phyloP scores from a whole-genome alignment of 2,797 vertebrate species.

The Austrolebias charrua region DNA sequence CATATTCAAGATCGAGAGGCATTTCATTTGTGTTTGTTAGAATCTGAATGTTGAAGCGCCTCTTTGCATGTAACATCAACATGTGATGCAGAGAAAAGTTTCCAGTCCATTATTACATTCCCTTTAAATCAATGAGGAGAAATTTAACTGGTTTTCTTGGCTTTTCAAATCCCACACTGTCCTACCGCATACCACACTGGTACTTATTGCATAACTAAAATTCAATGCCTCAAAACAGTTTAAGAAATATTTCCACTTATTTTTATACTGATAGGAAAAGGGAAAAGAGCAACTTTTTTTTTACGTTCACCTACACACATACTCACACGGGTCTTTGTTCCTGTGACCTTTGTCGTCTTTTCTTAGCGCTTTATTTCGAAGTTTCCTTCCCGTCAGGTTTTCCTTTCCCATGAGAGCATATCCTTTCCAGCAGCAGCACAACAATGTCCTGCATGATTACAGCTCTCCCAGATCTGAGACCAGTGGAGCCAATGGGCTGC shows the following conservation, averaged over 20 bases:
- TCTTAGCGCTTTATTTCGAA: slow-evolving; percentile 69
- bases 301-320: slow-evolving; percentile 13
- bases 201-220: slow-evolving; percentile 27
- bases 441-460: slow-evolving; percentile 69
- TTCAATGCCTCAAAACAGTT: slow-evolving; percentile 57
- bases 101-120: slow-evolving; percentile 59
- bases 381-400: slow-evolving; percentile 69
- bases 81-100: not conserved
- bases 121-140: slow-evolving; percentile 37
- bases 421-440: slow-evolving; percentile 58
- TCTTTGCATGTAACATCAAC: slow-evolving; percentile 51
- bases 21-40: slow-evolving; percentile 18
- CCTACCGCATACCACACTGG: not conserved
- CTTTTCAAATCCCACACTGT: slow-evolving; percentile 54
- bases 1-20: slow-evolving; percentile 8
- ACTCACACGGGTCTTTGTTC: slow-evolving; percentile 35
- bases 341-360: slow-evolving; percentile 55
- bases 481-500: slow-evolving; percentile 59
- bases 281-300: slow-evolving; percentile 40
- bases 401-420: slow-evolving; percentile 51
- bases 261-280: slow-evolving; percentile 51
- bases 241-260: slow-evolving; percentile 50
- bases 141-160: slow-evolving; percentile 42
- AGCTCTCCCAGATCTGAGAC: slow-evolving; percentile 57
- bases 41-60: slow-evolving; percentile 33